Evolutionary conservation across 2,113 vertebrate genomes (phyloP).

Genomic region (Ifrita kowaldi): DNA sequence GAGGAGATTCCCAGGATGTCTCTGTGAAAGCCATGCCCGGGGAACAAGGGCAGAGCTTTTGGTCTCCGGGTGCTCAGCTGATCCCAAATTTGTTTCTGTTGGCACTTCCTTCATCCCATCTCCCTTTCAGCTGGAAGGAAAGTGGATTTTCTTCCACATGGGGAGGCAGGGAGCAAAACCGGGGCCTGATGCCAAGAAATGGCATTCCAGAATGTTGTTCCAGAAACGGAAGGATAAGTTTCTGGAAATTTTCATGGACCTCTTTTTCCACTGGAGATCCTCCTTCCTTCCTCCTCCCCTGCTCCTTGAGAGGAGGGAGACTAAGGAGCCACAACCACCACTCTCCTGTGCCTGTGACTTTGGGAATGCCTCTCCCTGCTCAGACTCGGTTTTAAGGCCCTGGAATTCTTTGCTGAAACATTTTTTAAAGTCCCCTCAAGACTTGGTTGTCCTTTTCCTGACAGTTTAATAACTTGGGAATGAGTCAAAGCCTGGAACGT

Average conservation of each 20-base stretch:
- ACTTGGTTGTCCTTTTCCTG: not conserved
- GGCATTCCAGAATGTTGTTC: not conserved
- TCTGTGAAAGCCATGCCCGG: not conserved
- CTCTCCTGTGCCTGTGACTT: not conserved
- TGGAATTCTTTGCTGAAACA: not conserved
- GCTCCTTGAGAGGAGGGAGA: not conserved
- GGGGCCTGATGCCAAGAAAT: not conserved
- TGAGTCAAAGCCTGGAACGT: not conserved
- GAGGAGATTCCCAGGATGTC: not conserved
- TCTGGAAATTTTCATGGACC: not conserved
- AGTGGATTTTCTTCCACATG: accelerated
- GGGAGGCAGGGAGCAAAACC: not conserved
- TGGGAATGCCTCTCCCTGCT: not conserved
- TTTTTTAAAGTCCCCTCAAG: not conserved
- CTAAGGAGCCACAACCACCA: not conserved
- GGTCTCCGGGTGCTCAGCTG: not conserved
- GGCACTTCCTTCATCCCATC: not conserved
- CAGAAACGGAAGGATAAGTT: not conserved
- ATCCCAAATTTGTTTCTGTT: not conserved
- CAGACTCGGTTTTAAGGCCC: not conserved
- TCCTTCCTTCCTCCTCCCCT: not conserved
- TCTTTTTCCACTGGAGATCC: not conserved
- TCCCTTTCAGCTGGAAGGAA: not conserved
- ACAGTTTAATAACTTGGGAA: not conserved
- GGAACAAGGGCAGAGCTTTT: not conserved